phyloP scores from a whole-genome alignment of 1,140 invertebrate species.

The Cephus cinctus region DNA sequence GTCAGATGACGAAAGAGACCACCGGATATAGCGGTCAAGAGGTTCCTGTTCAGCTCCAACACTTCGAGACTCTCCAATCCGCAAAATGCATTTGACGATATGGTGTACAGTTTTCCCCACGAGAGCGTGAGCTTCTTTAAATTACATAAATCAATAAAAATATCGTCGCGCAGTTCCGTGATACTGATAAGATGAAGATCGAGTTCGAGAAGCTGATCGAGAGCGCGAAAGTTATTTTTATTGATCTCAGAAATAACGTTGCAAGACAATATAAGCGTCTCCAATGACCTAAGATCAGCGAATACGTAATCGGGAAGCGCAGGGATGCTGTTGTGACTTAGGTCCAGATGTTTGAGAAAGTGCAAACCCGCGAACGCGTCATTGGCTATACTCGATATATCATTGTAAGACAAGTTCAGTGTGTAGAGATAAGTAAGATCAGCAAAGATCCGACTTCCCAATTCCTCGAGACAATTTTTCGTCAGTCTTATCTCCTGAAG shows the following conservation, averaged over 20 bases:
- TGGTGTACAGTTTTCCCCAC: conserved; percentile 24
- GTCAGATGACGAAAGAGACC: conserved; percentile 30
- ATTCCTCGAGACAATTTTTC: conserved; percentile 25
- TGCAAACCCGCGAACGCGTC: conserved; percentile 29
- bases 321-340: conserved; percentile 33
- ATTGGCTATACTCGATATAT: conserved; percentile 22
- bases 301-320: conserved; percentile 33
- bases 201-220: background rate
- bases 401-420: conserved; percentile 33
- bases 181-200: background rate
- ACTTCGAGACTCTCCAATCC: conserved; percentile 29
- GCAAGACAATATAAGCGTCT: background rate
- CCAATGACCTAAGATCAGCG: conserved; percentile 5
- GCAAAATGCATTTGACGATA: conserved; percentile 28
- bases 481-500: conserved; percentile 23
- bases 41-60: conserved; percentile 32
- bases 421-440: conserved; percentile 21
- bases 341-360: conserved; percentile 31
- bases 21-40: conserved; percentile 31
- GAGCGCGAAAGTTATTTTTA: background rate
- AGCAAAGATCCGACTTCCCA: conserved; percentile 28
- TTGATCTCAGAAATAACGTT: conserved; percentile 1
- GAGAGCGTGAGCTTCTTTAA: conserved; percentile 17
- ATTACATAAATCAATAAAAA: background rate
- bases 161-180: background rate